Evolutionary conservation across 2,797 vertebrate species (phyloP).

Genomic region (Leuciscus waleckii): DNA sequence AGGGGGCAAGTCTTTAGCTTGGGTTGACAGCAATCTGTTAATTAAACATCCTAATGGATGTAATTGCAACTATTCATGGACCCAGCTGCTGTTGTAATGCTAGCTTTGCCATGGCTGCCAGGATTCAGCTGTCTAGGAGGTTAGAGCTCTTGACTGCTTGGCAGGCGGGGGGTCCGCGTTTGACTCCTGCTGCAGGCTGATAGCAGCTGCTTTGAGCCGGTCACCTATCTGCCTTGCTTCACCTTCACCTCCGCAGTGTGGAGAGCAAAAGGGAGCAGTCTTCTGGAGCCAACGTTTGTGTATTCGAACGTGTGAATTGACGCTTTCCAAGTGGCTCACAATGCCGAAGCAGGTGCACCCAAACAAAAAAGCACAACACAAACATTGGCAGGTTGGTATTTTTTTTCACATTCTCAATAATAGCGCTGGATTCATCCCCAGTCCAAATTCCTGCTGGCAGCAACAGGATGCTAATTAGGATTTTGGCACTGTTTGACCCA

Average conservation of each 20-base stretch:
- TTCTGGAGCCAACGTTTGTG: background rate
- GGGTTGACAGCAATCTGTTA: conserved; percentile 82
- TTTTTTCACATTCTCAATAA: conserved; percentile 41
- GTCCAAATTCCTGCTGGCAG: conserved; percentile 62
- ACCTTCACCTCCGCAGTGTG: conserved; percentile 56
- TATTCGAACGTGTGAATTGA: conserved; percentile 3
- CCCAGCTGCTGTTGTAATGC: conserved; percentile 83
- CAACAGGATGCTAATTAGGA: conserved; percentile 61
- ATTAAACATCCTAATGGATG: conserved; percentile 79
- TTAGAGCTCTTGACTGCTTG: conserved; percentile 57
- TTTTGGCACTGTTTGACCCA: conserved; percentile 59
- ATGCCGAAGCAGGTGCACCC: conserved; percentile 65
- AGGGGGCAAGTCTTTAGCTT: conserved; percentile 62
- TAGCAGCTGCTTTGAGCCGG: conserved; percentile 65
- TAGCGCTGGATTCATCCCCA: conserved; percentile 30
- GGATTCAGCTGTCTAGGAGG: conserved; percentile 63
- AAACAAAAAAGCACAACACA: conserved; percentile 58
- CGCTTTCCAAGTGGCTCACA: conserved; percentile 52
- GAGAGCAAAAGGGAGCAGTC: conserved; percentile 7
- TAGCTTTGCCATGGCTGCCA: conserved; percentile 77
- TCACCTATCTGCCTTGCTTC: conserved; percentile 44
- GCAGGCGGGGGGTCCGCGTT: conserved; percentile 49
- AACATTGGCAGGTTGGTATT: conserved; percentile 50
- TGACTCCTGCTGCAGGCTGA: conserved; percentile 64
- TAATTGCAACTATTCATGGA: conserved; percentile 80